These are phyloP conservation scores for Clanis bilineata DNA, from an alignment of 2,888 invertebrate genomes.

Conservation along the genomic window DNA sequence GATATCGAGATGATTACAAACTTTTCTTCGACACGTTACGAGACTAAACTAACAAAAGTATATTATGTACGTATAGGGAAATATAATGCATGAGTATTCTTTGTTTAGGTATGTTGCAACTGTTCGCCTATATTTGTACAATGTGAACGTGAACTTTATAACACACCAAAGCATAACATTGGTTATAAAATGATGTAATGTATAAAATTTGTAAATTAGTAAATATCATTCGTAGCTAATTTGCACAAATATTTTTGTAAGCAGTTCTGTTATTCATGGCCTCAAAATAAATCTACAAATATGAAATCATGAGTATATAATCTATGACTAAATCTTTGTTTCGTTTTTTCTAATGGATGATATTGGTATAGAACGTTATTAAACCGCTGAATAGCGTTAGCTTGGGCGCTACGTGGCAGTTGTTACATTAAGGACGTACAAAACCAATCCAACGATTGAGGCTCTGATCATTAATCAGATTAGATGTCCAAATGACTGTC, in stretches of 20 bases:
- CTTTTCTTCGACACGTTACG: too few species aligned
- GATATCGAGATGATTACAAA: too few species aligned
- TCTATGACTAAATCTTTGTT: background rate
- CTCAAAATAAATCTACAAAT: slow-evolving; percentile 1
- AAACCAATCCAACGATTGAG: slow-evolving; percentile 13
- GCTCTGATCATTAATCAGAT: slow-evolving; percentile 17
- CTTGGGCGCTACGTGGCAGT: background rate
- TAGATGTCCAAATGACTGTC: slow-evolving; percentile 12
- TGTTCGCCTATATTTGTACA: background rate
- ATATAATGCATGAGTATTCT: too few species aligned
- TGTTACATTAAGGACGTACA: background rate
- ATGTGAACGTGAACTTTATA: background rate
- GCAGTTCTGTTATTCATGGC: background rate
- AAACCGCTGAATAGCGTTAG: slow-evolving; percentile 7
- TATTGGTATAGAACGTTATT: background rate
- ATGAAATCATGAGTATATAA: background rate
- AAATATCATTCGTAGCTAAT: background rate
- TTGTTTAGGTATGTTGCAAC: slow-evolving; percentile 1
- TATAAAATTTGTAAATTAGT: background rate
- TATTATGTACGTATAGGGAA: too few species aligned
- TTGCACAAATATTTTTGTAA: background rate
- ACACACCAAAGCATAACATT: background rate
- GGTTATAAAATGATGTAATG: background rate
- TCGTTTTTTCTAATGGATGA: background rate
- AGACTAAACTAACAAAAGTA: too few species aligned